phyloP scores from a whole-genome alignment of 2,113 vertebrate genomes.

The Dicerorhinus sumatrensis region DNA sequence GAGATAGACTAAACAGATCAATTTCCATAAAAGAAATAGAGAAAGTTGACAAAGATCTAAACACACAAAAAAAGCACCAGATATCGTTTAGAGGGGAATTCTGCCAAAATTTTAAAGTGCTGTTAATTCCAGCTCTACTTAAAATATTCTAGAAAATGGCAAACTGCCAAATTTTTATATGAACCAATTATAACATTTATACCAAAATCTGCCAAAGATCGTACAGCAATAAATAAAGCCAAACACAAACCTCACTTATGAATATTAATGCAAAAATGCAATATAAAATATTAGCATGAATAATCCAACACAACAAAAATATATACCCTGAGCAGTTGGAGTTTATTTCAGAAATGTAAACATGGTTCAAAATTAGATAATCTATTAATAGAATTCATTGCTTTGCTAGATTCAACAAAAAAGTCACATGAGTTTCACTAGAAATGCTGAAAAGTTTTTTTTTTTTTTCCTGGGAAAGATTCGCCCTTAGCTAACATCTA shows the following conservation, averaged over 20 bases:
- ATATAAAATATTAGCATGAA: background rate
- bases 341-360: conserved; percentile 37
- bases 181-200: conserved; percentile 13
- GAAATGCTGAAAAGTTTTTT: background rate
- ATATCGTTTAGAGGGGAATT: conserved; percentile 21
- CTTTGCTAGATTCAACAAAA: conserved; percentile 34
- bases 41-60: conserved; percentile 41
- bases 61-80: conserved; percentile 38
- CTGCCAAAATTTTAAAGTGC: conserved; percentile 33
- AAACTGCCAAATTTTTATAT: conserved; percentile 50
- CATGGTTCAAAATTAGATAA: background rate
- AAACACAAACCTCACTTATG: background rate
- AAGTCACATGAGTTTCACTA: background rate
- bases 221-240: conserved; percentile 37
- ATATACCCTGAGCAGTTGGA: background rate
- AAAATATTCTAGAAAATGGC: conserved; percentile 44
- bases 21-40: conserved; percentile 52
- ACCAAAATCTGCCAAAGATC: conserved; percentile 8
- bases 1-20: conserved; percentile 45
- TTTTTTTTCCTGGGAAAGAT: no score
- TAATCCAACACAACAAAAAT: background rate
- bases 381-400: background rate
- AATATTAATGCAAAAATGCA: conserved; percentile 17
- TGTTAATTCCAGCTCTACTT: conserved; percentile 33
- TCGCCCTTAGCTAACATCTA: no score